Evolutionary conservation across 2,113 vertebrate species (phyloP).

Genomic region (Petromus typicus): DNA sequence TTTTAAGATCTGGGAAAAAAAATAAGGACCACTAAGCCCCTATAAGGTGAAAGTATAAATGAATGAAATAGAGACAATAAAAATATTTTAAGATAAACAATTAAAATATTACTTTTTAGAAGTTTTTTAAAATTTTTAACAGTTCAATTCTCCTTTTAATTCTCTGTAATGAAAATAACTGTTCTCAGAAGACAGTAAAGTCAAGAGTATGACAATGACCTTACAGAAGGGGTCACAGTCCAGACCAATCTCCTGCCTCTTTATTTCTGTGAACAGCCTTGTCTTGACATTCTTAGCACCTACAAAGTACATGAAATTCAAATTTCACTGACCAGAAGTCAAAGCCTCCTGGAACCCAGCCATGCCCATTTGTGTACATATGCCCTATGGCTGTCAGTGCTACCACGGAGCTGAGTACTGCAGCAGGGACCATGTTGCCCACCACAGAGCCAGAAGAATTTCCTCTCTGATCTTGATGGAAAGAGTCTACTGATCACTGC

Average conservation of each 20-base stretch:
- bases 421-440: not conserved
- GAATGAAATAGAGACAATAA: not conserved
- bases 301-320: constrained; percentile 18
- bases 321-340: constrained; percentile 10
- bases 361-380: not conserved
- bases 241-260: not conserved
- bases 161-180: constrained; percentile 24
- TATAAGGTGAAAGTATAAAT: not conserved
- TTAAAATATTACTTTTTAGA: not conserved
- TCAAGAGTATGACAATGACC: not conserved
- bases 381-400: not conserved
- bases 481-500: not conserved
- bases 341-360: not conserved
- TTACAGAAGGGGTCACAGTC: not conserved
- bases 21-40: not conserved
- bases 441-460: not conserved
- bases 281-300: not conserved
- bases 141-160: constrained; percentile 45
- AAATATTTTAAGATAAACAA: not conserved
- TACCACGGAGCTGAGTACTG: not conserved
- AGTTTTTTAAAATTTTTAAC: not conserved
- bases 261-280: constrained; percentile 19
- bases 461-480: not conserved
- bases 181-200: not conserved
- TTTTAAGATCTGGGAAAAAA: constrained; percentile 35